A percentile compares a stretch with the other conserved stretches of the same genome.
These are phyloP conservation scores for Drosophila micromelanica DNA, from an alignment of 1,140 invertebrate genomes.

Conservation along the genomic window DNA sequence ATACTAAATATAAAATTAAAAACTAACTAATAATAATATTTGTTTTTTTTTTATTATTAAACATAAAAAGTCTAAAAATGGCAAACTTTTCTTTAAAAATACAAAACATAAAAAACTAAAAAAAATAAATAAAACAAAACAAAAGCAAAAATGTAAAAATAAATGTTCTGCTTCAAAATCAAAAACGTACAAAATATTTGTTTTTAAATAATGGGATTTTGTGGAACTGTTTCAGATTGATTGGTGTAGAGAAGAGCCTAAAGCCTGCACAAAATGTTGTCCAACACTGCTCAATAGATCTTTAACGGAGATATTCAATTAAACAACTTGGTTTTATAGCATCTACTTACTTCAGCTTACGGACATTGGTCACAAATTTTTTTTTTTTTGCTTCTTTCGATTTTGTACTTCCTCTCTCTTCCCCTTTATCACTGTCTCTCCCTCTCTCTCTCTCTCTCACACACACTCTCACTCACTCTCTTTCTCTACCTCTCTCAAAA, in stretches of 20 bases:
- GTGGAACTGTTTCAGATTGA: neutral
- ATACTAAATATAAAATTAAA: conserved; percentile 51
- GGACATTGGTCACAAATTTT: no score
- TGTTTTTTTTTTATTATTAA: conserved; percentile 51
- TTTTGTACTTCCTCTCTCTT: no score
- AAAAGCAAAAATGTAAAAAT: conserved; percentile 58
- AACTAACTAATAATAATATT: conserved; percentile 50
- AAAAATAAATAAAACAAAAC: conserved; percentile 24
- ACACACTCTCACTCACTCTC: no score
- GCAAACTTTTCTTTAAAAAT: conserved; percentile 44
- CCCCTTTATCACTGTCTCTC: no score
- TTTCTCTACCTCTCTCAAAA: no score
- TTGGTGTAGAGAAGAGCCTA: neutral
- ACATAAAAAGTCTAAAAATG: conserved; percentile 39
- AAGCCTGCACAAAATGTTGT: neutral
- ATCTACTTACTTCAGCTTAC: no score
- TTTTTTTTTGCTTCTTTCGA: no score
- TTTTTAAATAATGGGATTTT: neutral
- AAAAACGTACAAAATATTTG: conserved; percentile 39
- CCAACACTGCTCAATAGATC: conserved; percentile 5
- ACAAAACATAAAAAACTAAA: conserved; percentile 25
- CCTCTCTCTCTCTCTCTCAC: no score
- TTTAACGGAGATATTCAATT: no score
- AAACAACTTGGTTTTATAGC: no score
- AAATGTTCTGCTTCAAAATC: conserved; percentile 59